These are phyloP conservation scores for Laothoe populi DNA, from an alignment of 2,888 invertebrate species.

Conservation along the genomic window DNA sequence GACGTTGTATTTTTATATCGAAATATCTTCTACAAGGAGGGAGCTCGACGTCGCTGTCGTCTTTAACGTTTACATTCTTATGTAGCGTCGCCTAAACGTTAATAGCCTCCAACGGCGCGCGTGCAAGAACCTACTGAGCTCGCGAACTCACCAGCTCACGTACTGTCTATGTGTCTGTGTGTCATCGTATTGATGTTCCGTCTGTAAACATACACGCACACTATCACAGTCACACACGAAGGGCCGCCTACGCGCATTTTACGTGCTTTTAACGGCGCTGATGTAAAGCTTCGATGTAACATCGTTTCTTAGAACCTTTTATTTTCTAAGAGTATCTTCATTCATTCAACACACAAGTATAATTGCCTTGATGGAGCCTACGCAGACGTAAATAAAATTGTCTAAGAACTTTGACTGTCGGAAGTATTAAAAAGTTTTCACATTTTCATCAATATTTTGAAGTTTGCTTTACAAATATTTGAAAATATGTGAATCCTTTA, in stretches of 20 bases:
- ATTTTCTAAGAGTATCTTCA: constrained; percentile 58
- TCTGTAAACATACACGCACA: constrained; percentile 31
- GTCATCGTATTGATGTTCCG: constrained; percentile 36
- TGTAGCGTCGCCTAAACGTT: constrained; percentile 82
- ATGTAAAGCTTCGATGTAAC: constrained; percentile 70
- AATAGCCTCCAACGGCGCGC: constrained; percentile 77
- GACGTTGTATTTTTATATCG: constrained; percentile 83
- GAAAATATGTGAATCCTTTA: neutral
- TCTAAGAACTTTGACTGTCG: too few species aligned
- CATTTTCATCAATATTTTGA: neutral
- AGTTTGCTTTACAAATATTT: neutral
- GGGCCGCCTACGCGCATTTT: constrained; percentile 58
- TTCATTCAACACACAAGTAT: constrained; percentile 60
- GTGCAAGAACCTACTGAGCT: constrained; percentile 51
- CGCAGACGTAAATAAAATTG: neutral
- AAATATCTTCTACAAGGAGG: constrained; percentile 81
- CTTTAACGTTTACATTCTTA: constrained; percentile 85
- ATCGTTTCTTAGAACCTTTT: constrained; percentile 72
- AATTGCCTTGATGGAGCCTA: constrained; percentile 53
- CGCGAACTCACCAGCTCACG: constrained; percentile 31
- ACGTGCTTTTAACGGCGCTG: constrained; percentile 72
- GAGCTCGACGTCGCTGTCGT: constrained; percentile 74
- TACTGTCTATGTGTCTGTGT: constrained; percentile 35
- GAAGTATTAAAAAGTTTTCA: neutral
- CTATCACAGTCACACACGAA: constrained; percentile 37